phyloP scores from a whole-genome alignment of 1,140 invertebrate genomes.

The Zeugodacus cucurbitae region DNA sequence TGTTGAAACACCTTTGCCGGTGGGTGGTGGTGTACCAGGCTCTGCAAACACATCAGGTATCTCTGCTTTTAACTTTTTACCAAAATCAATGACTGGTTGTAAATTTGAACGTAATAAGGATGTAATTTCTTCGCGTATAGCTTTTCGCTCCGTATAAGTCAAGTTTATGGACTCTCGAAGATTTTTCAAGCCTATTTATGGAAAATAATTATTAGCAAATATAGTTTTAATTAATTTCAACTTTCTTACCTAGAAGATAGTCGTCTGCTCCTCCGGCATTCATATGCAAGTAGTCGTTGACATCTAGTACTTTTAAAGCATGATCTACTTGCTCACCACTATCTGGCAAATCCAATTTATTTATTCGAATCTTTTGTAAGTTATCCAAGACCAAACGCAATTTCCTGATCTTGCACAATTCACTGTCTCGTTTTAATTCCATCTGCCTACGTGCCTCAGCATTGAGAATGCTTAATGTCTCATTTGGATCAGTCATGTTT shows the following conservation, averaged over 20 bases:
- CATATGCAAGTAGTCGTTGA: constrained; percentile 39
- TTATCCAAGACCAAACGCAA: constrained; percentile 27
- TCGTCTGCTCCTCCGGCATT: constrained; percentile 16
- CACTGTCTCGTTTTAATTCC: constrained; percentile 6
- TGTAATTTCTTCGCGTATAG: constrained; percentile 35
- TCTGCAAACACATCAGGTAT: constrained; percentile 40
- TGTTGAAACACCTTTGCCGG: background rate
- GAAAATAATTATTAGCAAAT: background rate
- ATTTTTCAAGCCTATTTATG: constrained; percentile 31
- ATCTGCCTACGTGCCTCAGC: constrained; percentile 42
- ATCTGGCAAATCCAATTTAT: constrained; percentile 26
- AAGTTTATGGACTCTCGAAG: background rate
- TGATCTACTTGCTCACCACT: constrained; percentile 31
- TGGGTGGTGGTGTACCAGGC: background rate
- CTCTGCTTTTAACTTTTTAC: constrained; percentile 32
- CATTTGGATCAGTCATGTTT: constrained; percentile 34
- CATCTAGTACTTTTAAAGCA: constrained; percentile 36
- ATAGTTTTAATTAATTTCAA: background rate
- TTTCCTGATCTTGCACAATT: constrained; percentile 40
- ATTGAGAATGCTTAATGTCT: constrained; percentile 44
- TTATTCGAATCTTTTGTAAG: constrained; percentile 4
- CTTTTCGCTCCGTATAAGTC: constrained; percentile 44
- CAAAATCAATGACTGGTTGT: constrained; percentile 18
- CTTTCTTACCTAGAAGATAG: constrained; percentile 10
- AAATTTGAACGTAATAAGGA: background rate